phyloP scores from a whole-genome alignment of 2,797 vertebrate genomes.

The Melanotaenia nigrans region DNA sequence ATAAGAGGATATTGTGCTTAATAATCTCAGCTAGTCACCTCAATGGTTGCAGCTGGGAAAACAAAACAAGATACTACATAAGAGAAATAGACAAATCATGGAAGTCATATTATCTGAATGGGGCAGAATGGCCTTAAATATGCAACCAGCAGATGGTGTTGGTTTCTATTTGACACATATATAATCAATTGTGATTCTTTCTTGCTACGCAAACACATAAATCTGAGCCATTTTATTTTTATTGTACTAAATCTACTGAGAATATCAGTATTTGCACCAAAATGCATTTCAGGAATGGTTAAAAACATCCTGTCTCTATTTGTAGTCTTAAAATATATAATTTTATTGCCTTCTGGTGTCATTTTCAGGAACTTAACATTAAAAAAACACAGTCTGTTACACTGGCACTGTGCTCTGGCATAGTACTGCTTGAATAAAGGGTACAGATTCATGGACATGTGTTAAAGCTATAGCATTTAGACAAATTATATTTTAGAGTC shows the following conservation, averaged over 20 bases:
- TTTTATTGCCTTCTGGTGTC: background rate
- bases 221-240: background rate
- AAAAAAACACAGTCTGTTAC: background rate
- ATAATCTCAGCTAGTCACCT: too few species aligned
- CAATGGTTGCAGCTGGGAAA: too few species aligned
- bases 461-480: background rate
- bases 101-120: background rate
- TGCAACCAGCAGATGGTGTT: background rate
- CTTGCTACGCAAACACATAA: background rate
- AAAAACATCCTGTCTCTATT: background rate
- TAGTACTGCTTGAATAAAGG: background rate
- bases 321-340: background rate
- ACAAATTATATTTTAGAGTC: background rate
- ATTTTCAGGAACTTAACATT: background rate
- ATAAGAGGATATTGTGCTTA: too few species aligned
- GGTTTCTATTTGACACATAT: background rate
- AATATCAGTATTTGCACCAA: background rate
- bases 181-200: too few species aligned
- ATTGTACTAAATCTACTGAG: background rate
- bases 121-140: background rate
- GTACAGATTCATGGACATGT: background rate
- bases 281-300: background rate
- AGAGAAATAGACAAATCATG: too few species aligned
- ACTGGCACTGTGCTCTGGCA: too few species aligned
- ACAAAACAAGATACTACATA: too few species aligned